These are phyloP conservation scores for Semnornis frantzii DNA, from an alignment of 2,113 vertebrate genomes.

Conservation along the genomic window DNA sequence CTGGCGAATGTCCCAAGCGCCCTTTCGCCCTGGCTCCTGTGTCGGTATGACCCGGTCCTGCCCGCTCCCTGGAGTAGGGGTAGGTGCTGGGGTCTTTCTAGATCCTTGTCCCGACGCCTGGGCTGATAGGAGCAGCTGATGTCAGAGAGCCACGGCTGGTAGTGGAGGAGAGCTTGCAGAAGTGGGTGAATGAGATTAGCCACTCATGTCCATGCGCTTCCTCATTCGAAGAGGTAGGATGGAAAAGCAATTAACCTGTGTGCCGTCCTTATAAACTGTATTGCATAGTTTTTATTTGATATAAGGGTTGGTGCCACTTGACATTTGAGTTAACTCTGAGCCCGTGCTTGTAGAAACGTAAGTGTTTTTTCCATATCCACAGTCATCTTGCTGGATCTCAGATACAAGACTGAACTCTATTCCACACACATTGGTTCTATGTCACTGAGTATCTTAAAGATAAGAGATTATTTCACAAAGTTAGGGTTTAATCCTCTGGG, in stretches of 20 bases:
- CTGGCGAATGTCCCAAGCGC: fast-evolving
- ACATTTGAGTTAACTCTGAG: neutral
- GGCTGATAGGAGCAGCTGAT: fast-evolving
- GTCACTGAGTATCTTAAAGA: neutral
- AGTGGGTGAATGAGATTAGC: neutral
- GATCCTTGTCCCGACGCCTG: too few relatives aligned
- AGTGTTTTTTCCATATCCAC: fast-evolving
- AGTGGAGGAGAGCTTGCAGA: neutral
- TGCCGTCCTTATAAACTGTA: neutral
- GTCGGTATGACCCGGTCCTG: fast-evolving
- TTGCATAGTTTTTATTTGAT: fast-evolving
- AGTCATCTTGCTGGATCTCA: neutral
- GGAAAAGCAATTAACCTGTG: neutral
- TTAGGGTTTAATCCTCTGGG: neutral
- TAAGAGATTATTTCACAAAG: neutral
- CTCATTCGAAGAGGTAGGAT: neutral
- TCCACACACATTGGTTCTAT: neutral
- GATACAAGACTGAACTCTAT: neutral
- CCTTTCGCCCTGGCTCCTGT: neutral
- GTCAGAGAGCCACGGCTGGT: fast-evolving
- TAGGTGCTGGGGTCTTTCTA: fast-evolving
- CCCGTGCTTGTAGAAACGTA: neutral
- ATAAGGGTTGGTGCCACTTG: neutral
- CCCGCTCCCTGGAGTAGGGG: fast-evolving
- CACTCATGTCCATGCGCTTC: neutral